Conservation (phyloP, 2,797 vertebrate species). For the Peromyscus eremicus region DNA sequence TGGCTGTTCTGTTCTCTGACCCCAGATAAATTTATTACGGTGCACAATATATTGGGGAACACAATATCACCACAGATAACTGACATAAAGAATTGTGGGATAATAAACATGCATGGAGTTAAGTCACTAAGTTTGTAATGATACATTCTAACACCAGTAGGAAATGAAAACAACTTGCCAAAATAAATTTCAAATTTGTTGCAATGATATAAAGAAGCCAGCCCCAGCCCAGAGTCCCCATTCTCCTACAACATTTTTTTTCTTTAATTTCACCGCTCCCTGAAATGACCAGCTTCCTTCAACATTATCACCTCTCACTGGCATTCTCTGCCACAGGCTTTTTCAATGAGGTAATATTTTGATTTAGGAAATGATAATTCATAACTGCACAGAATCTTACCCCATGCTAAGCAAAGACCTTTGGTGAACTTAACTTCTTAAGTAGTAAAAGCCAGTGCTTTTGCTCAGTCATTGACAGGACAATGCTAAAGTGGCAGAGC, state of each 20-base stretch:
- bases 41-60: too few species aligned
- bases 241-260: not conserved
- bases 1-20: too few species aligned
- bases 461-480: not conserved
- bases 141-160: not conserved
- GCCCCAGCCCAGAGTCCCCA: rapidly evolving
- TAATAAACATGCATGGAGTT: not conserved
- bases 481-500: not conserved
- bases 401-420: not conserved
- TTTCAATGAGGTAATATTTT: not conserved
- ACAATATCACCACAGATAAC: too few species aligned
- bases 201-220: not conserved
- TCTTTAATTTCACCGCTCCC: not conserved
- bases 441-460: not conserved
- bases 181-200: not conserved
- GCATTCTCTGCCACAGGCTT: not conserved
- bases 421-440: not conserved
- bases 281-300: rapidly evolving
- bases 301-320: not conserved
- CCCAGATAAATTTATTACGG: too few species aligned
- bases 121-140: not conserved
- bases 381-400: not conserved
- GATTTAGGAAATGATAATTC: not conserved
- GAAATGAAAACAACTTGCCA: not conserved
- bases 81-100: not conserved